Base-by-base conservation (phyloP, 2,888 invertebrate species). In the Parelbella ahira region DNA sequence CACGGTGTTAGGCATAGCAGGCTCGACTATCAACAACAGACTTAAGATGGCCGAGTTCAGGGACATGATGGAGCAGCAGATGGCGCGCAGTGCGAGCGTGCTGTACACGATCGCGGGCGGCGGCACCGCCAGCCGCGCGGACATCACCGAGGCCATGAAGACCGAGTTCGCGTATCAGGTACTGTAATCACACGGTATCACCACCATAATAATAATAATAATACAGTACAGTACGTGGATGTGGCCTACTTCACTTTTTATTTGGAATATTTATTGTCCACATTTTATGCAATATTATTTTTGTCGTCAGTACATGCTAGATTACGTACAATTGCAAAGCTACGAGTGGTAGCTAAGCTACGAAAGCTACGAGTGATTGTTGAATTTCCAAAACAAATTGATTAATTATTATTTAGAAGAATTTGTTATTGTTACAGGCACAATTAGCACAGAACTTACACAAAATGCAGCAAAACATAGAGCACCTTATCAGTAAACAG, bases 21-120 rank as follows among this genome's bases (percentile, higher is more conserved):
- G 92, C 7, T 90, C 91, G 0, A 90, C 91, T 0, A 76, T 92
- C 19, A 92, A 91, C 69, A 92, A 92, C 59, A 81, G 89, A 23
- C 73, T 91, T 11, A 89, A 91, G 54, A 91, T 92, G 90, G 86
- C 89, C 5, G 91, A 93, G 64, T 83, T 93, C 37, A 75, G 89
- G 0, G 88, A 89, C 3, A 84, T 92, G 75, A 89, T 92, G 65
- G 81, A 82, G 28, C 87, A 89, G 38, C 88, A 88, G 46, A 84
- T 86, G 83, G 88, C 87, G 2, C 61, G 83, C 1, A 81, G 80
- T 33, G 87, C 87, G 0, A 79, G 80, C 41, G 86, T 86, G 0
- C 44, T 88, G 9, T 82, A 83, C 56, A 80, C 83, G 0, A 67
- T 86, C 0, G 84, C 84, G 0, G 83, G 84, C 0, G 86, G 86